Evolutionary conservation across 1,140 invertebrate genomes (phyloP).

Genomic region (Chionoecetes opilio): DNA sequence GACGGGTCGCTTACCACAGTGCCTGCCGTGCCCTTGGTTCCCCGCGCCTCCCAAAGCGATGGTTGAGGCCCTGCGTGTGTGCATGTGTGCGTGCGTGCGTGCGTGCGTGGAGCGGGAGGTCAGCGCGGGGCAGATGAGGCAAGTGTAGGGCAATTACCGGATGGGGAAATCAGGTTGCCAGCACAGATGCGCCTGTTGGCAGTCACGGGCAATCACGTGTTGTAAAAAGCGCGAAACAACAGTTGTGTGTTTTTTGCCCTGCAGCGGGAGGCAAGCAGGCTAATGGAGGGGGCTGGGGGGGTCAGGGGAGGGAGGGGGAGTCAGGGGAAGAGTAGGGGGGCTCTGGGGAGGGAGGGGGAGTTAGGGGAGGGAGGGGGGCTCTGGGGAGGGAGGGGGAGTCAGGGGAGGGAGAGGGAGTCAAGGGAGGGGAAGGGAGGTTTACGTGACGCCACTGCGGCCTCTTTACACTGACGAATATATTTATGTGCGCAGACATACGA

Average conservation of each 20-base stretch:
- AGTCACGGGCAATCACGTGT: neutral
- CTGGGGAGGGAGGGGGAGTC: neutral
- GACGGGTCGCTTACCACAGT: too few relatives aligned
- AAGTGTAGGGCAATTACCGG: slow-evolving; percentile 27
- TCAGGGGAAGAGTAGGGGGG: neutral
- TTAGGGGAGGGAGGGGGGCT: neutral
- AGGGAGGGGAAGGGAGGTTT: too few relatives aligned
- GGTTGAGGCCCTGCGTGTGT: too few relatives aligned
- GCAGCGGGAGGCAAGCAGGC: neutral
- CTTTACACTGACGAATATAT: too few relatives aligned
- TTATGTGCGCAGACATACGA: too few relatives aligned
- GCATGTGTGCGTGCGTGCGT: neutral
- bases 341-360: neutral
- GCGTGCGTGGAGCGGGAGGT: neutral
- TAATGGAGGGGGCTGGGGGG: neutral
- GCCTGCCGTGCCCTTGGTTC: neutral
- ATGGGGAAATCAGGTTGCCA: slow-evolving; percentile 1
- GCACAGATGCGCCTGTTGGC: neutral
- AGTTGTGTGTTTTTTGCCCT: neutral
- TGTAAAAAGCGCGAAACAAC: neutral
- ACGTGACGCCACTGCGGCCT: too few relatives aligned
- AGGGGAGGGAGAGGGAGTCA: neutral
- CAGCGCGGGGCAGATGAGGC: neutral
- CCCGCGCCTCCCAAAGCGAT: neutral
- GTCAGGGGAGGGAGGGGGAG: neutral